phyloP scores from a whole-genome alignment of 2,888 invertebrate species.

The Nudaria mundana region DNA sequence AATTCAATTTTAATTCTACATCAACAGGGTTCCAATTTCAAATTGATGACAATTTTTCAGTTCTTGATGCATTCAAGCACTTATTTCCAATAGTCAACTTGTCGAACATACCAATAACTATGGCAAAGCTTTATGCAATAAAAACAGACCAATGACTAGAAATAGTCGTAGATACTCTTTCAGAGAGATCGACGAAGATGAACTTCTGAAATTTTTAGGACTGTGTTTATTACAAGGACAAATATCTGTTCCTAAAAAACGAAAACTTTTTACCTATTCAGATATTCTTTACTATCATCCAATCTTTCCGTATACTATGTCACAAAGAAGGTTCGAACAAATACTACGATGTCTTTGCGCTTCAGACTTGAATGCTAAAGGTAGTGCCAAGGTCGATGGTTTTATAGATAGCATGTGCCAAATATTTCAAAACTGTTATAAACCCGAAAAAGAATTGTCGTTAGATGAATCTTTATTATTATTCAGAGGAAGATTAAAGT shows the following conservation, averaged over 20 bases:
- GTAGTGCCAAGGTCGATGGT: neutral
- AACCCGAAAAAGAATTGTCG: conserved; percentile 2
- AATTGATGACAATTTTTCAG: neutral
- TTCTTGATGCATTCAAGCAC: neutral
- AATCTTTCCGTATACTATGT: neutral
- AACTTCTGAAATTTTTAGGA: conserved; percentile 13
- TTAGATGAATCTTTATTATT: conserved; percentile 3
- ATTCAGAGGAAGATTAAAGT: conserved; percentile 1
- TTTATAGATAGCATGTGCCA: conserved; percentile 2
- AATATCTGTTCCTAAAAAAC: conserved; percentile 7
- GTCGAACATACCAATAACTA: conserved; percentile 11
- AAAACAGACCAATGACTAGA: conserved; percentile 10
- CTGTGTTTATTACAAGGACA: conserved; percentile 15
- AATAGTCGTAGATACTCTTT: conserved; percentile 10
- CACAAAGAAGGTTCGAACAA: conserved; percentile 3
- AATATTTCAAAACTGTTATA: neutral
- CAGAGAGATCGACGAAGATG: conserved; percentile 6
- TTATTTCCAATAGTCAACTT: conserved; percentile 2
- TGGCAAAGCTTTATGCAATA: conserved; percentile 10
- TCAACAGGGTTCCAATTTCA: conserved; percentile 3
- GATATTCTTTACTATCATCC: conserved; percentile 10
- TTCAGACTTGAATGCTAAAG: neutral
- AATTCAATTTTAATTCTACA: conserved; percentile 7
- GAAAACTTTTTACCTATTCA: conserved; percentile 18
- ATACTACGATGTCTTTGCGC: conserved; percentile 2